Evolutionary conservation across 2,888 invertebrate genomes (phyloP).

Genomic region (Halictus ligatus): DNA sequence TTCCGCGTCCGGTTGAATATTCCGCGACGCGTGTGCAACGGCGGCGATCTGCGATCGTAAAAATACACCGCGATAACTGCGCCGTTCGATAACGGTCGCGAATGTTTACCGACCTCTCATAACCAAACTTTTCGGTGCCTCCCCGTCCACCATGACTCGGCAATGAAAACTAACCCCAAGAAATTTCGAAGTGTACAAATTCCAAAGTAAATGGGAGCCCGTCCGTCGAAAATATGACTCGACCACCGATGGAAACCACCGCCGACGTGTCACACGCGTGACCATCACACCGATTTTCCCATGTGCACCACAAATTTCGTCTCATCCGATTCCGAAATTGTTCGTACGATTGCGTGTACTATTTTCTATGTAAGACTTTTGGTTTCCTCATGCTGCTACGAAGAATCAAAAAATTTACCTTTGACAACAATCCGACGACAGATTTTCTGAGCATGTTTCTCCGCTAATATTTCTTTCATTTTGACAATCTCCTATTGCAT

Average conservation of each 20-base stretch:
- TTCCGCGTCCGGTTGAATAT: constrained; percentile 45
- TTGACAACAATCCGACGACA: neutral
- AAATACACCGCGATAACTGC: constrained; percentile 59
- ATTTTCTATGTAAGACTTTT: neutral
- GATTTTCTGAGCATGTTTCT: neutral
- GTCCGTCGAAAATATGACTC: constrained; percentile 35
- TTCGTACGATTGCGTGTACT: neutral
- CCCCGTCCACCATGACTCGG: constrained; percentile 20
- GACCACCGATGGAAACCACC: neutral
- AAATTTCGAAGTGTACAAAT: constrained; percentile 57
- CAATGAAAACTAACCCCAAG: constrained; percentile 62
- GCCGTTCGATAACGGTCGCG: constrained; percentile 48
- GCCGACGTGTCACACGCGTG: neutral
- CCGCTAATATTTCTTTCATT: neutral
- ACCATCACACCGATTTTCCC: neutral
- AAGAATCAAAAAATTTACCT: neutral
- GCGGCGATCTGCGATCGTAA: constrained; percentile 37
- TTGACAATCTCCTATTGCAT: too few species aligned
- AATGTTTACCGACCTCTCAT: constrained; percentile 54
- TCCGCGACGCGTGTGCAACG: constrained; percentile 24
- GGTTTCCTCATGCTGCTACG: too few species aligned
- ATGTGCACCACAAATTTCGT: neutral
- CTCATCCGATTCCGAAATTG: neutral
- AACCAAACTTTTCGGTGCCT: constrained; percentile 60
- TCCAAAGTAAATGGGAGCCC: constrained; percentile 18